Evolutionary conservation across 2,113 vertebrate genomes (phyloP).

Genomic region (Calidris pygmaea): DNA sequence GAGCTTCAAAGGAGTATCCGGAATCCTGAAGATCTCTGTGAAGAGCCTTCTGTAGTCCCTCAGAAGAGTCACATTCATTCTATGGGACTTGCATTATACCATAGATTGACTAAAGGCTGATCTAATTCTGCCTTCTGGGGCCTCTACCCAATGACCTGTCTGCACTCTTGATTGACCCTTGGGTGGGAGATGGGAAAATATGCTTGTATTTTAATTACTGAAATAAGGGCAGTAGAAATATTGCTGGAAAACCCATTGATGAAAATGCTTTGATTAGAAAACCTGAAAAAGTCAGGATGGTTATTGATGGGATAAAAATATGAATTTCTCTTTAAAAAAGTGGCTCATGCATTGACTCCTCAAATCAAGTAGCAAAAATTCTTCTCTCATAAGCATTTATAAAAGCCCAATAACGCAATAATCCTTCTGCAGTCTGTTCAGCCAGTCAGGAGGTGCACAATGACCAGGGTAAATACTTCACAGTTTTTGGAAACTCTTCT

Average conservation of each 20-base stretch:
- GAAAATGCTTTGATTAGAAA: not conserved
- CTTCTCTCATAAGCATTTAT: not conserved
- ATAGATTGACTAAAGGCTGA: not conserved
- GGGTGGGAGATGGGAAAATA: not conserved
- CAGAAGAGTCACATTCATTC: not conserved
- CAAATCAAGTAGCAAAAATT: not conserved
- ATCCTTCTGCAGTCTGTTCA: not conserved
- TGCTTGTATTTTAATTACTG: not conserved
- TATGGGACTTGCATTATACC: not conserved
- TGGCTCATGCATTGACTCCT: not conserved
- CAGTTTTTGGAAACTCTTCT: not conserved
- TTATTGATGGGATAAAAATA: not conserved
- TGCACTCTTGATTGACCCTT: not conserved
- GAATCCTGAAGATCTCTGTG: not conserved
- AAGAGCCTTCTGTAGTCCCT: not conserved
- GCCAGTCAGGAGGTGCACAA: not conserved
- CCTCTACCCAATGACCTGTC: rapidly evolving
- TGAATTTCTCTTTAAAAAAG: not conserved
- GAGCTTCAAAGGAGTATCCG: not conserved
- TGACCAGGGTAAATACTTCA: not conserved
- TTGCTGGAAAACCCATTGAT: not conserved
- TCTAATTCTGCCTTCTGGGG: not conserved
- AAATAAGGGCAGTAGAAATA: not conserved
- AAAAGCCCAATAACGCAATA: not conserved
- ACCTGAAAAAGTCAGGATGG: not conserved